These are phyloP conservation scores for Acleris emargana DNA, from an alignment of 2,888 invertebrate species.

Conservation along the genomic window DNA sequence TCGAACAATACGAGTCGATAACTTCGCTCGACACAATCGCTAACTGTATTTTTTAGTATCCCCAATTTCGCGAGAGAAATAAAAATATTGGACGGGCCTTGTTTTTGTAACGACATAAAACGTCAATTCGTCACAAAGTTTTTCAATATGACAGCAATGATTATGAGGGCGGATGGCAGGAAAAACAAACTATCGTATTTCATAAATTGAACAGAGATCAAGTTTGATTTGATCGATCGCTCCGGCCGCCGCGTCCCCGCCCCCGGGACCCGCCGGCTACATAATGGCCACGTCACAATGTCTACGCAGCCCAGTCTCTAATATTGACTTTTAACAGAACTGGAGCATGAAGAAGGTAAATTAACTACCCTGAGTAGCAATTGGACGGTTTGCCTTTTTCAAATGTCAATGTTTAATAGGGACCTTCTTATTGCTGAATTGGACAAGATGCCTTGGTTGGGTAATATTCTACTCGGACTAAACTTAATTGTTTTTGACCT, in stretches of 20 bases:
- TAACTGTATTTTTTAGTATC: not conserved
- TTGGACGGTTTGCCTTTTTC: too few relatives aligned
- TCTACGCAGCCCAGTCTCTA: constrained; percentile 4
- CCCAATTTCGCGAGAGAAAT: not conserved
- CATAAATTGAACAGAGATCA: constrained; percentile 70
- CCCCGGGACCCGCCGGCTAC: constrained; percentile 15
- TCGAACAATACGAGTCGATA: too few relatives aligned
- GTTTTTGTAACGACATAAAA: constrained; percentile 5
- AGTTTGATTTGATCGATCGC: constrained; percentile 67
- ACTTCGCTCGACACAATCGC: not conserved
- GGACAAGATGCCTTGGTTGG: too few relatives aligned
- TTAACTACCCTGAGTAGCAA: too few relatives aligned
- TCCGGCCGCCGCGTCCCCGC: constrained; percentile 9
- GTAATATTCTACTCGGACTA: too few relatives aligned
- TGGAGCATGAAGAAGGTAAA: not conserved
- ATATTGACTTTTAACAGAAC: constrained; percentile 6
- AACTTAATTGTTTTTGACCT: too few relatives aligned
- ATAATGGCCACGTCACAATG: constrained; percentile 22
- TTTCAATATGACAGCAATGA: constrained; percentile 62
- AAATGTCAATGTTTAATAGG: too few relatives aligned
- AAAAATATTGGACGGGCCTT: constrained; percentile 3
- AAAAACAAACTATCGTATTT: constrained; percentile 69
- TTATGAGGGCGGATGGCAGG: constrained; percentile 48
- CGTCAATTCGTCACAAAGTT: constrained; percentile 56
- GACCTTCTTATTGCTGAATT: too few relatives aligned